These are phyloP conservation scores for Onychostoma macrolepis DNA, from an alignment of 2,113 vertebrate genomes.

Conservation along the genomic window DNA sequence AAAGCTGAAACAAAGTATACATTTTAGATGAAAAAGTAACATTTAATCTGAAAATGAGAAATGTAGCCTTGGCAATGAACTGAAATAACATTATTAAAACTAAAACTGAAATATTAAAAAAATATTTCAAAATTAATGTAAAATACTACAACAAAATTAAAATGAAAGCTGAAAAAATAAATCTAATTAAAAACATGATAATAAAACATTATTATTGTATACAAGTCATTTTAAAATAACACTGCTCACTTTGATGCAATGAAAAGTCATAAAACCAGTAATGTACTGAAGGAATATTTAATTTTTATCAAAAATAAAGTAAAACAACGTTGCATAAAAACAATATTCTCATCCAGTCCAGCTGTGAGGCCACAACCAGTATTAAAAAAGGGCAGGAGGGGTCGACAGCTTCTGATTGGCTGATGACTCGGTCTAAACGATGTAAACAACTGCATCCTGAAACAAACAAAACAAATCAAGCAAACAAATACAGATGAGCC, in stretches of 20 bases:
- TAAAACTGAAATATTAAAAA: no score
- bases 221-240: background rate
- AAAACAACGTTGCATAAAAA: slow-evolving; percentile 41
- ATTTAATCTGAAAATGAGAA: background rate
- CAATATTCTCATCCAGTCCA: slow-evolving; percentile 19
- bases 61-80: no score
- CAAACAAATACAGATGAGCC: background rate
- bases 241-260: background rate
- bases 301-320: slow-evolving; percentile 50
- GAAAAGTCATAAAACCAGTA: background rate
- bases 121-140: no score
- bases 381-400: background rate
- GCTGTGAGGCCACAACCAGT: slow-evolving; percentile 12
- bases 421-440: no score
- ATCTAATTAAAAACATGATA: background rate
- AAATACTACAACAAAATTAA: background rate
- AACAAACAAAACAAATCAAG: background rate
- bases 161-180: background rate
- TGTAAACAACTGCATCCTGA: slow-evolving; percentile 3
- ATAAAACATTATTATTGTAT: background rate
- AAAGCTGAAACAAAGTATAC: background rate
- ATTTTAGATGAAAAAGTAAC: background rate
- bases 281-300: slow-evolving; percentile 3
- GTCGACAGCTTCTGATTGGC: slow-evolving; percentile 13
- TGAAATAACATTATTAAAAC: background rate